Base-by-base conservation (phyloP, 2,888 invertebrate genomes). In the Sphaerophoria taeniata region DNA sequence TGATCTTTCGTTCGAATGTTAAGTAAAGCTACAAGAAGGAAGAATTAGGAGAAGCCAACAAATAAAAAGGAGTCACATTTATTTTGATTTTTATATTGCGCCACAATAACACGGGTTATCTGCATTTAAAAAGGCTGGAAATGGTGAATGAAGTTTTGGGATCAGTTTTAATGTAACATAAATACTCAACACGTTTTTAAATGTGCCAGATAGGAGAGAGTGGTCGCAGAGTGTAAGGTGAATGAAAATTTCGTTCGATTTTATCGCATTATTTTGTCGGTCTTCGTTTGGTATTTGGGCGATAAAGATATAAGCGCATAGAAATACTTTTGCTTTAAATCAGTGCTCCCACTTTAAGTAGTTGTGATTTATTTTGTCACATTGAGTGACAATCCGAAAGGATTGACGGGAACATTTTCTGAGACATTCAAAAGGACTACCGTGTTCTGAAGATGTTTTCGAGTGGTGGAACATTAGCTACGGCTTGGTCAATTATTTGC, bases 191-290 rank as follows among this genome's bases (percentile, higher is more conserved):
- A 67, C 56, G 51, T 63, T 24, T 24, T 24, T 24, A 24, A 24
- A 69, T 34, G n/a, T 75, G 7, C 34, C 34, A 51, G 65, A 51
- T 67, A 67, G 31, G 43, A 63, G 43, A 53, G 24, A 24, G 24
- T 24, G 24, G 24, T 24, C 2, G 24, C 1, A 24, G 24, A 63
- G 61, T 55, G 63, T 63, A 75, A 80, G 65, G 72, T 85, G 85
- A 85, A 85, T 81, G 81, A 85, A 85, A 85, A 63, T 85, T 81
- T 81, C 69, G 58, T 77, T 81, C 56, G 76, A 81, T 81, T 76
- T 76, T 74, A 84, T 85, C 81, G 49, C 67, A 69, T 63, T 58
- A 55, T 75, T 80, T 67, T 67, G 75, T 85, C 76, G 75, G 67
- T 56, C 12, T 61, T 39, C 56, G 55, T 71, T 77, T 60, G 51